phyloP scores from a whole-genome alignment of 1,140 invertebrate genomes.

The Drosophila jambulina region DNA sequence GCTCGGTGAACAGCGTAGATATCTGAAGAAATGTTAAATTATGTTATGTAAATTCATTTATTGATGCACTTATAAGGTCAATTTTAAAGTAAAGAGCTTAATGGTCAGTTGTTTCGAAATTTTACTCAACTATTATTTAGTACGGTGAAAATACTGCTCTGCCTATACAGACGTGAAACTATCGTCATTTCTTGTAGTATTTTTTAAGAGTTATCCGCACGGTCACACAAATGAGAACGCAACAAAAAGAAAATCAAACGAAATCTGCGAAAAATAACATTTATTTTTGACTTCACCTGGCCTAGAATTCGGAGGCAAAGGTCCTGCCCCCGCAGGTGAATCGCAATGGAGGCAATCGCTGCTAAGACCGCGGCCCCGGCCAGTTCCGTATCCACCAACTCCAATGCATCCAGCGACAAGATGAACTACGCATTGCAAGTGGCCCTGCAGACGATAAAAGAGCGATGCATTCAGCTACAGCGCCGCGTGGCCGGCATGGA shows the following conservation, averaged over 20 bases:
- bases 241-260: slow-evolving; percentile 28
- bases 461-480: slow-evolving; percentile 91
- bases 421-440: slow-evolving; percentile 88
- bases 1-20: not conserved
- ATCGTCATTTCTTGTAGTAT: slow-evolving; percentile 1
- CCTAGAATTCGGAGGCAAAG: slow-evolving; percentile 9
- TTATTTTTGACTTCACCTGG: slow-evolving; percentile 5
- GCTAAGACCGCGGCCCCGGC: slow-evolving; percentile 9
- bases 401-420: slow-evolving; percentile 45
- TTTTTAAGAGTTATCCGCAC: not conserved
- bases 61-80: not conserved
- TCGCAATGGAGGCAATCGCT: slow-evolving; percentile 46
- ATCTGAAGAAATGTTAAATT: not conserved
- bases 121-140: not conserved
- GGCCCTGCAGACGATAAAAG: slow-evolving; percentile 92
- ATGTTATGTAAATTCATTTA: not conserved
- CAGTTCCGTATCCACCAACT: slow-evolving; percentile 7
- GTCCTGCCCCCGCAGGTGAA: not conserved
- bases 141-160: not conserved
- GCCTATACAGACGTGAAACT: not conserved
- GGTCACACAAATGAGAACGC: slow-evolving; percentile 30
- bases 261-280: slow-evolving; percentile 19
- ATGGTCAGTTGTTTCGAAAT: not conserved
- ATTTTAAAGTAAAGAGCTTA: not conserved
- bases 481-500: slow-evolving; percentile 89